phyloP scores from a whole-genome alignment of 2,888 invertebrate species.

The Macrosiphum euphorbiae region DNA sequence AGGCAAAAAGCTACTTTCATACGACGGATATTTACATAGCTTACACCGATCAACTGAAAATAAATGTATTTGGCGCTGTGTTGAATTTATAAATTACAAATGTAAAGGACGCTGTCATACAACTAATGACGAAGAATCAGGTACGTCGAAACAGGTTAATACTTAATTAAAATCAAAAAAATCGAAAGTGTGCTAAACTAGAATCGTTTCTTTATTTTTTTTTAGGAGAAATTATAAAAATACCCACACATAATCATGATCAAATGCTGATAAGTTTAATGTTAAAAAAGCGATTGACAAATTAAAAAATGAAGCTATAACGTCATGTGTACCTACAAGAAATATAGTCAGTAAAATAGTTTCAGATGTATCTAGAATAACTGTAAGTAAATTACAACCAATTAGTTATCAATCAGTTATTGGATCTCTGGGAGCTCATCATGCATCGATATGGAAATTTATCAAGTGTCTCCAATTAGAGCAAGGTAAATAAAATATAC shows the following conservation, averaged over 20 bases:
- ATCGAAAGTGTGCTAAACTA: too few species aligned
- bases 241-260: background rate
- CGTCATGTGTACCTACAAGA: background rate
- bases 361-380: too few species aligned
- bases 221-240: slow-evolving; percentile 33
- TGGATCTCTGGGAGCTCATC: too few species aligned
- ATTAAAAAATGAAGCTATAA: slow-evolving; percentile 21
- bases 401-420: too few species aligned
- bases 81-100: background rate
- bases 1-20: background rate
- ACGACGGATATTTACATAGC: slow-evolving; percentile 15
- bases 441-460: too few species aligned
- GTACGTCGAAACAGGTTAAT: slow-evolving; percentile 11
- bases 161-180: background rate
- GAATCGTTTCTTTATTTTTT: background rate
- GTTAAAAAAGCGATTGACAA: background rate
- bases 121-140: slow-evolving; percentile 33
- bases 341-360: too few species aligned
- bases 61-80: slow-evolving; percentile 34
- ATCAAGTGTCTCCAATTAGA: too few species aligned
- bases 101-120: slow-evolving; percentile 2
- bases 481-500: too few species aligned
- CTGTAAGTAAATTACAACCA: too few species aligned
- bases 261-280: slow-evolving; percentile 11
- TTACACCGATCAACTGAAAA: background rate